A percentile compares a stretch with the other conserved stretches of the same genome.
Conservation (phyloP, 2,797 vertebrate genomes). For the Dipus sagitta region DNA sequence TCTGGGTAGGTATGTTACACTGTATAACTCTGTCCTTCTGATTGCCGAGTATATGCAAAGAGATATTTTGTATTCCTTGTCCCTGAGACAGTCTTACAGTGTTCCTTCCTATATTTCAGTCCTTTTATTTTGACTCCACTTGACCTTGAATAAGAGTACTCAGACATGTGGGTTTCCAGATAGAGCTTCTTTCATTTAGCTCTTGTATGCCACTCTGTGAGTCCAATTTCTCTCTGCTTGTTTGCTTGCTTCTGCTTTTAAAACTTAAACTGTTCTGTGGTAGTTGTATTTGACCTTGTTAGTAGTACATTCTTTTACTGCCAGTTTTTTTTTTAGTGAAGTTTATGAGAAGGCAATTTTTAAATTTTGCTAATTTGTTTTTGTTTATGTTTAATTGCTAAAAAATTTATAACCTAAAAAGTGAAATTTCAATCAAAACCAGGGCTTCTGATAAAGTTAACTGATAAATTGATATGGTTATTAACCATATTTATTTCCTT, state of each 20-base stretch:
- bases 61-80: conserved; percentile 29
- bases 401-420: conserved; percentile 59
- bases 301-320: conserved; percentile 1
- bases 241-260: conserved; percentile 18
- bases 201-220: background rate
- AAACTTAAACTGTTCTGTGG: background rate
- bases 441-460: conserved; percentile 51
- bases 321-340: conserved; percentile 25
- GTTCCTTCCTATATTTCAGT: background rate
- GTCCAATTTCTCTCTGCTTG: conserved; percentile 9
- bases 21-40: background rate
- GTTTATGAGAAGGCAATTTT: conserved; percentile 18
- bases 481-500: conserved; percentile 34
- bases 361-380: conserved; percentile 41
- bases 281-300: background rate
- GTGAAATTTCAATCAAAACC: conserved; percentile 25
- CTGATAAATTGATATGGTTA: conserved; percentile 27
- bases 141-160: background rate
- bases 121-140: conserved; percentile 42
- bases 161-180: background rate
- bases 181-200: background rate
- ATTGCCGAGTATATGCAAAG: conserved; percentile 13
- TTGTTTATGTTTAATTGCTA: background rate
- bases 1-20: background rate
- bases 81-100: background rate